A percentile compares a stretch with the other conserved stretches of the same genome.
Conservation (phyloP, 2,797 vertebrate species). For the Enteromius treurensis region DNA sequence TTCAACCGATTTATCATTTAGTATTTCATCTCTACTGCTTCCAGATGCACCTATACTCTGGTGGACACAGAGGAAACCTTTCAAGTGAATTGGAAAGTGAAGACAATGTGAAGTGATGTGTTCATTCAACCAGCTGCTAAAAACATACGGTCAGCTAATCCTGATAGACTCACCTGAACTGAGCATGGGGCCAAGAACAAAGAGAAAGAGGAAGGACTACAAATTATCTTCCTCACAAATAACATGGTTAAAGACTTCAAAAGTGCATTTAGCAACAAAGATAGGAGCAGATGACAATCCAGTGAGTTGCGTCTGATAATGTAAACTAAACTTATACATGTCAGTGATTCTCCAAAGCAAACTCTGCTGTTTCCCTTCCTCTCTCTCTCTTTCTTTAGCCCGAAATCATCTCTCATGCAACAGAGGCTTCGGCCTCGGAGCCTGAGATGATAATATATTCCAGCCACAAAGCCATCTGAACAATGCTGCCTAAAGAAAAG, state of each 20-base stretch:
- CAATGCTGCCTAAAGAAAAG: constrained; percentile 58
- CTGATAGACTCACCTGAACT: constrained; percentile 44
- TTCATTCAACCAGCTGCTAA: constrained; percentile 34
- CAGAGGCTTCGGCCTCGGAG: constrained; percentile 37
- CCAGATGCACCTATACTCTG: background rate
- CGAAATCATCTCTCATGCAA: constrained; percentile 55
- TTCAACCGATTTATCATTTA: background rate
- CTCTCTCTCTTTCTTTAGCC: constrained; percentile 10
- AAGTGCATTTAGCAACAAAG: constrained; percentile 38
- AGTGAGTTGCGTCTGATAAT: constrained; percentile 37
- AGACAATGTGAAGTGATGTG: constrained; percentile 37
- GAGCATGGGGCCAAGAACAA: background rate
- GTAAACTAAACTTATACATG: constrained; percentile 39
- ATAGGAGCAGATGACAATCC: constrained; percentile 30
- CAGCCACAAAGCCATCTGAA: constrained; percentile 63
- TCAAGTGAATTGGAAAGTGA: constrained; percentile 13
- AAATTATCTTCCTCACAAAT: constrained; percentile 30
- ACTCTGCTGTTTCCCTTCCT: background rate
- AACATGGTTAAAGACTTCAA: constrained; percentile 40
- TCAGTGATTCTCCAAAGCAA: constrained; percentile 45
- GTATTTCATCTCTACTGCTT: background rate
- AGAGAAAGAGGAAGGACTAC: background rate
- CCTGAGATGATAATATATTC: constrained; percentile 63
- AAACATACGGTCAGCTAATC: constrained; percentile 27
- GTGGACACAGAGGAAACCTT: constrained; percentile 1